Conservation (phyloP, 2,888 invertebrate genomes). For the Diarsia mendica region DNA sequence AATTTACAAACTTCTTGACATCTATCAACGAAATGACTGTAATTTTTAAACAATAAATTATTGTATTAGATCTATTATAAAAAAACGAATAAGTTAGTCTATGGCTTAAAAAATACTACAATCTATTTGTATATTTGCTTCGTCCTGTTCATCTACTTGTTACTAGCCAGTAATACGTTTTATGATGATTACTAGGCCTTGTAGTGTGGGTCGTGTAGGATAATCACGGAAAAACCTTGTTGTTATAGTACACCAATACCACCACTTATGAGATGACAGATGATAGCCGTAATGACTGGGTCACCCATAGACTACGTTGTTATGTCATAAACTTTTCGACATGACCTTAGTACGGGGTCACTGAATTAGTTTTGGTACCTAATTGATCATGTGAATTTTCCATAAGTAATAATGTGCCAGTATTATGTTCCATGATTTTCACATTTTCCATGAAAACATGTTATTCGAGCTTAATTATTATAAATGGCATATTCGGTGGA, state of each 20-base stretch:
- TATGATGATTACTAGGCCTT: slow-evolving; percentile 32
- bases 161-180: slow-evolving; percentile 8
- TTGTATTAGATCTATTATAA: too few relatives aligned
- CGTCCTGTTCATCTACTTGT: neutral
- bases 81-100: neutral
- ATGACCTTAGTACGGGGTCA: slow-evolving; percentile 59
- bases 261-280: slow-evolving; percentile 49
- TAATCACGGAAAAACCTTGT: slow-evolving; percentile 59
- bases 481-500: neutral
- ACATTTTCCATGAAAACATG: neutral
- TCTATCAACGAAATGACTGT: too few relatives aligned
- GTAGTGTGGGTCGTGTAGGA: slow-evolving; percentile 39
- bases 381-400: slow-evolving; percentile 7
- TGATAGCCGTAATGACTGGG: slow-evolving; percentile 55
- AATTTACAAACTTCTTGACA: neutral
- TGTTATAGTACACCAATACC: slow-evolving; percentile 17
- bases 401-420: neutral
- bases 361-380: slow-evolving; percentile 21
- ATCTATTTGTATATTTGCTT: neutral
- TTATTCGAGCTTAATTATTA: neutral
- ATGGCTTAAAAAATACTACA: neutral
- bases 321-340: slow-evolving; percentile 49
- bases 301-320: slow-evolving; percentile 48
- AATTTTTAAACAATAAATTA: too few relatives aligned
- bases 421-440: neutral